Evolutionary conservation across 2,797 vertebrate species (phyloP).

Genomic region (Platyrinchus mystaceus): DNA sequence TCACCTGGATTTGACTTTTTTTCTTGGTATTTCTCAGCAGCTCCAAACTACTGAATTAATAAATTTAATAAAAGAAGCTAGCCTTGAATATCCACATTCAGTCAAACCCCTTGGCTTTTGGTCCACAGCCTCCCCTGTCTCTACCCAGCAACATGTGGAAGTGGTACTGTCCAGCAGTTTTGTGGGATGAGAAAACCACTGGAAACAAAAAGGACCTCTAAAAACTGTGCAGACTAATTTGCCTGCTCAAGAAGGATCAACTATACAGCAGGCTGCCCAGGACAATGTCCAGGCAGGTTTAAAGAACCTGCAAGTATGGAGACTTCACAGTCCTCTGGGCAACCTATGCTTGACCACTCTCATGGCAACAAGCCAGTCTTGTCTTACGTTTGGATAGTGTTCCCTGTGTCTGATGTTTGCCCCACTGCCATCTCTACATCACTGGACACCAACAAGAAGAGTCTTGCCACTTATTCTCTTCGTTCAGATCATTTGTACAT

Average conservation of each 20-base stretch:
- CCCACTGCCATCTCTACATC: background rate
- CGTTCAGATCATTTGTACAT: background rate
- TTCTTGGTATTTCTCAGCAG: background rate
- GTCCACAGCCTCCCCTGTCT: background rate
- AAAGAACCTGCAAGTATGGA: background rate
- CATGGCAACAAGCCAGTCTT: fast-evolving
- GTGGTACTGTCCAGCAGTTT: background rate
- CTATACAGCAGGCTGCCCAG: background rate
- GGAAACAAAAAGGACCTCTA: background rate
- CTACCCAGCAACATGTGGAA: background rate
- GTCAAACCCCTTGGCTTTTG: background rate
- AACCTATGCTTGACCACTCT: background rate
- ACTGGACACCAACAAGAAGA: fast-evolving
- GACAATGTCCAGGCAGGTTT: fast-evolving
- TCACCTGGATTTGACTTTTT: background rate
- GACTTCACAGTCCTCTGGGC: background rate
- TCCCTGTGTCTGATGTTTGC: background rate
- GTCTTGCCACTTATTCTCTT: background rate
- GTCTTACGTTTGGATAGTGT: fast-evolving
- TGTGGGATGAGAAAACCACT: background rate
- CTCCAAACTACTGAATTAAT: background rate
- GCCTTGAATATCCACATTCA: background rate
- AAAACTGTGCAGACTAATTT: background rate
- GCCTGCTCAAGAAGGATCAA: background rate
- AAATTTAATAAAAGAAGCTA: background rate